phyloP scores from a whole-genome alignment of 1,140 invertebrate genomes.

The Saccostrea glomerata region DNA sequence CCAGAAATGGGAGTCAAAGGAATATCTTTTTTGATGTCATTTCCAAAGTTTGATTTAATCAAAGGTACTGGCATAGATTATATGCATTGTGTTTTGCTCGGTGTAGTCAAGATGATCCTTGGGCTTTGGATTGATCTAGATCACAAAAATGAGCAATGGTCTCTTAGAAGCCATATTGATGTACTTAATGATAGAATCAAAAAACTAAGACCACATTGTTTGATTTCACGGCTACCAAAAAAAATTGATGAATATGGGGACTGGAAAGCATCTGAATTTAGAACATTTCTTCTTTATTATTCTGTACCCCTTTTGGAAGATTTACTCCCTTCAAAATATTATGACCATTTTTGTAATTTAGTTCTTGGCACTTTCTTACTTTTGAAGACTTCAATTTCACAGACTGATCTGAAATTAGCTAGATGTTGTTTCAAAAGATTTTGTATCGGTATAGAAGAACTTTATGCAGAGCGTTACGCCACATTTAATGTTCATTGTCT shows the following conservation, averaged over 20 bases:
- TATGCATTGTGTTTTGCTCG: slow-evolving; percentile 39
- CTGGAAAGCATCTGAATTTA: slow-evolving; percentile 48
- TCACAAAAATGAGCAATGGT: slow-evolving; percentile 41
- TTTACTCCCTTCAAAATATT: slow-evolving; percentile 35
- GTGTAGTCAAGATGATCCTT: slow-evolving; percentile 37
- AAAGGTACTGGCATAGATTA: slow-evolving; percentile 19
- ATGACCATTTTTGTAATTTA: slow-evolving; percentile 21
- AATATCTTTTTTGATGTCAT: slow-evolving; percentile 2
- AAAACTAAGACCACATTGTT: slow-evolving; percentile 6
- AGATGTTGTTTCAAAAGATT: slow-evolving; percentile 40
- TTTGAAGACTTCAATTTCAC: slow-evolving; percentile 35
- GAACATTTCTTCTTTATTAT: slow-evolving; percentile 47
- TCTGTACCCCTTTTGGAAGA: slow-evolving; percentile 38
- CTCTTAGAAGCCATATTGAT: slow-evolving; percentile 17
- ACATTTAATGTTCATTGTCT: slow-evolving; percentile 43
- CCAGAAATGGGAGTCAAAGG: slow-evolving; percentile 46
- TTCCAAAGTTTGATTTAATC: slow-evolving; percentile 38
- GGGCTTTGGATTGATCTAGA: slow-evolving; percentile 37
- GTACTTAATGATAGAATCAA: slow-evolving; percentile 36
- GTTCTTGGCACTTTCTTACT: slow-evolving; percentile 35
- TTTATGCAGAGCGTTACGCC: slow-evolving; percentile 36
- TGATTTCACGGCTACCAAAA: slow-evolving; percentile 39
- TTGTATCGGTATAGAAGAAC: slow-evolving; percentile 39
- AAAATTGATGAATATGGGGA: slow-evolving; percentile 25
- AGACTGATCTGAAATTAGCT: slow-evolving; percentile 24